Conservation (phyloP, 1,140 invertebrate species). For the Aphis craccivora region DNA sequence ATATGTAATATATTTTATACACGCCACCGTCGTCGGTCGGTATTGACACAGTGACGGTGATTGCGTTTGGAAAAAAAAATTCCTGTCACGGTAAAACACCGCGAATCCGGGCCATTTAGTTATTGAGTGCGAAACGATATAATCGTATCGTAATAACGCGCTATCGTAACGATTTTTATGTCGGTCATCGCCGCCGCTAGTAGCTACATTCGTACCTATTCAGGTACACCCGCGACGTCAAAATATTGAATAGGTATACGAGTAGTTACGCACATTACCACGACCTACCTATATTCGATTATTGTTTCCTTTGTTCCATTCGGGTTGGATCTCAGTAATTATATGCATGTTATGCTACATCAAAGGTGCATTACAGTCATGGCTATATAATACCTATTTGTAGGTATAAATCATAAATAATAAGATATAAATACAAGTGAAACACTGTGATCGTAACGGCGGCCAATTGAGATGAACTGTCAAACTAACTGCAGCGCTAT, state of each 20-base stretch:
- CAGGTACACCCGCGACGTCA: neutral
- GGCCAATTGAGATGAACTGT: too few relatives aligned
- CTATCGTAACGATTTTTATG: neutral
- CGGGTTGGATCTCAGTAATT: neutral
- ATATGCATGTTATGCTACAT: too few relatives aligned
- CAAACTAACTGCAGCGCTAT: neutral
- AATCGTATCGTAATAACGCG: neutral
- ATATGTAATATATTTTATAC: neutral
- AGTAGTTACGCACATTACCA: neutral
- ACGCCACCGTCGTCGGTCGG: neutral
- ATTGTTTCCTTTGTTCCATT: neutral
- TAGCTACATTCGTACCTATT: too few relatives aligned
- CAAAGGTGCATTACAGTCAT: too few relatives aligned
- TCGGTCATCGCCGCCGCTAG: neutral
- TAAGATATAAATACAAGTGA: too few relatives aligned
- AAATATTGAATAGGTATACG: neutral
- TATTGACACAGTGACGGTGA: constrained; percentile 7
- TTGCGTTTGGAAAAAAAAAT: neutral
- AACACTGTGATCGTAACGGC: too few relatives aligned
- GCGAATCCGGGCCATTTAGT: neutral
- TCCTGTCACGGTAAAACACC: constrained; percentile 16
- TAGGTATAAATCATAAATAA: too few relatives aligned
- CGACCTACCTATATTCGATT: neutral
- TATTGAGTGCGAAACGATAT: constrained; percentile 18
- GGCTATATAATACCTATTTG: too few relatives aligned